A percentile compares a stretch with the other conserved stretches of the same genome.
Conservation (phyloP, 2,113 vertebrate species). For the Connochaetes taurinus region DNA sequence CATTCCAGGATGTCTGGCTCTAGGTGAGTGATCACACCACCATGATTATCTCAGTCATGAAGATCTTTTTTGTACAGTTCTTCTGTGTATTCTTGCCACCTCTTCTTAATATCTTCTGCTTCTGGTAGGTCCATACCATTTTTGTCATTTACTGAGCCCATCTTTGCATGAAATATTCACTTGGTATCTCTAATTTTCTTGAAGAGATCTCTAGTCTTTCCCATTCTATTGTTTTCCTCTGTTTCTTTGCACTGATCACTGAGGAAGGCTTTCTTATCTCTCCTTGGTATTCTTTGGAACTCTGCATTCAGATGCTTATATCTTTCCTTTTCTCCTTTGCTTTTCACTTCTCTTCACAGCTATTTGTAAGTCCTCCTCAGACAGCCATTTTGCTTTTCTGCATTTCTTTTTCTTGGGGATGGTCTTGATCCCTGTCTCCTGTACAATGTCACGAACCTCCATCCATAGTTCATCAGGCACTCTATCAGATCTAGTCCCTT, state of each 20-base stretch:
- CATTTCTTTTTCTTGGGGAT: neutral
- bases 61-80: neutral
- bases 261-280: neutral
- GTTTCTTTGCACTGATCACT: neutral
- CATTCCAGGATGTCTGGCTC: neutral
- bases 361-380: neutral
- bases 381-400: neutral
- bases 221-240: neutral
- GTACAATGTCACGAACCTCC: neutral
- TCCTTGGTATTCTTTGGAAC: neutral
- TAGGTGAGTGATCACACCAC: neutral
- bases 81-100: neutral
- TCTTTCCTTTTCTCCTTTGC: neutral
- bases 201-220: neutral
- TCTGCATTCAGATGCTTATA: neutral
- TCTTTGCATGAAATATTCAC: neutral
- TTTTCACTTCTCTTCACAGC: neutral
- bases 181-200: neutral
- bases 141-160: neutral
- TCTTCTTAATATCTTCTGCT: neutral
- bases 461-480: neutral
- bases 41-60: fast-evolving
- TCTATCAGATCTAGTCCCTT: neutral
- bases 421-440: neutral
- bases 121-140: neutral